phyloP scores from a whole-genome alignment of 2,113 vertebrate genomes.

The Scytalopus superciliaris region DNA sequence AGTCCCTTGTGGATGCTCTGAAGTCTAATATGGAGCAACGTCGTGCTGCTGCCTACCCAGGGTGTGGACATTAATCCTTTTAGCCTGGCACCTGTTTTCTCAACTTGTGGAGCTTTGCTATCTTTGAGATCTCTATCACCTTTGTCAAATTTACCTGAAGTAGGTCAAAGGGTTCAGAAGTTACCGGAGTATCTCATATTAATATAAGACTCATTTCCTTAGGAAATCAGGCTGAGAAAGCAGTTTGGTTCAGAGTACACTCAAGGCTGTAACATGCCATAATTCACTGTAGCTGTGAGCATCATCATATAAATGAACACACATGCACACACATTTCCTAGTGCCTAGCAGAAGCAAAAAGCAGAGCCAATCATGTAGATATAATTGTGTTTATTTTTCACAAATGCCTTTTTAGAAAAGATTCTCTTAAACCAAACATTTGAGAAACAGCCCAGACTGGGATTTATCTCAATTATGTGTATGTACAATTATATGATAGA shows the following conservation, averaged over 20 bases:
- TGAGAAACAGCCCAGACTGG: not conserved
- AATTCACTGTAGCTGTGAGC: slow-evolving; percentile 23
- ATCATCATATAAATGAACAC: not conserved
- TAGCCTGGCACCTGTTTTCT: not conserved
- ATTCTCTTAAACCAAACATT: slow-evolving; percentile 3
- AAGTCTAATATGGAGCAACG: not conserved
- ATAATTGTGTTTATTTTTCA: slow-evolving; percentile 41
- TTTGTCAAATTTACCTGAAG: not conserved
- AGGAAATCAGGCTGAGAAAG: not conserved
- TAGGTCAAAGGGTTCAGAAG: not conserved
- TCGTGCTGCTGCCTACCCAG: not conserved
- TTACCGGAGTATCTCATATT: not conserved
- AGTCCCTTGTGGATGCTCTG: accelerated
- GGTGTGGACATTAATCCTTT: not conserved
- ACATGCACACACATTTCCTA: not conserved
- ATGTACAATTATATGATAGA: not conserved
- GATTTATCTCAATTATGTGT: slow-evolving; percentile 53
- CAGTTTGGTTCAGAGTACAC: not conserved
- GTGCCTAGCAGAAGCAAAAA: slow-evolving; percentile 10
- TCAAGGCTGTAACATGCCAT: not conserved
- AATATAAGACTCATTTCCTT: not conserved
- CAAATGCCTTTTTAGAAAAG: slow-evolving; percentile 26
- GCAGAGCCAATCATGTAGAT: not conserved
- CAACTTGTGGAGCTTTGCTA: not conserved
- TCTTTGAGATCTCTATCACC: not conserved